A percentile compares a stretch with the other conserved stretches of the same genome.
Conservation (phyloP, 1,140 invertebrate species). For the Drosophila micromelanica region DNA sequence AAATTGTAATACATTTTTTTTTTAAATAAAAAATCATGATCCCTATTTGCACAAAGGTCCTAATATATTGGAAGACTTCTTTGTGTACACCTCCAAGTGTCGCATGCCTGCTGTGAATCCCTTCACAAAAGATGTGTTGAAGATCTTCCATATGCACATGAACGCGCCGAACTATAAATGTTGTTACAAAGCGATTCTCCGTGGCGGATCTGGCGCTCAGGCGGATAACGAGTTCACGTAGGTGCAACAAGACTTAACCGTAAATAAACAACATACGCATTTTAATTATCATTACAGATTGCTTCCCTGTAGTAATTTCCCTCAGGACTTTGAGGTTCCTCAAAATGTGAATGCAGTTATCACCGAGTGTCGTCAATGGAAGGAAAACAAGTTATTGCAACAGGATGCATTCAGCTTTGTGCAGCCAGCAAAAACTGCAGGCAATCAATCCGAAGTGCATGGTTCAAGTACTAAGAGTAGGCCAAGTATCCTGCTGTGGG, state of each 20-base stretch:
- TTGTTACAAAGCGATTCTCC: slow-evolving; percentile 86
- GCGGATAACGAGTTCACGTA: slow-evolving; percentile 85
- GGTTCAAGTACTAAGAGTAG: background rate
- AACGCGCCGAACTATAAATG: slow-evolving; percentile 79
- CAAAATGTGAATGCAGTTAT: slow-evolving; percentile 52
- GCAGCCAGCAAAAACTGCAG: slow-evolving; percentile 42
- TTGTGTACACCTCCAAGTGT: slow-evolving; percentile 84
- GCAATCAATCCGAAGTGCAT: background rate
- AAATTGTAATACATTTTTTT: too few species aligned
- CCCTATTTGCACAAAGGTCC: background rate
- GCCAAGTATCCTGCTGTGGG: slow-evolving; percentile 69
- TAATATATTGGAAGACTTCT: slow-evolving; percentile 41
- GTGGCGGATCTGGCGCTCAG: slow-evolving; percentile 58
- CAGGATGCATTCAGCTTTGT: slow-evolving; percentile 69
- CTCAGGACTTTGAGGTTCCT: slow-evolving; percentile 60
- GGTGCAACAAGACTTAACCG: slow-evolving; percentile 57
- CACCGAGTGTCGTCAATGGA: slow-evolving; percentile 50
- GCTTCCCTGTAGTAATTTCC: slow-evolving; percentile 43
- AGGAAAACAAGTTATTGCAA: slow-evolving; percentile 33
- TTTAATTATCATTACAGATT: slow-evolving; percentile 37
- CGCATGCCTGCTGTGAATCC: slow-evolving; percentile 89
- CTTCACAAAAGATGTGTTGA: slow-evolving; percentile 86
- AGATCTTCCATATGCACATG: slow-evolving; percentile 85
- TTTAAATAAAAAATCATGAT: background rate
- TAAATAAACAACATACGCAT: background rate